Percentiles rank a stretch among this genome's conserved stretches.
Evolutionary conservation across 2,888 invertebrate genomes (phyloP).

Genomic region (Habroteleia sp.): DNA sequence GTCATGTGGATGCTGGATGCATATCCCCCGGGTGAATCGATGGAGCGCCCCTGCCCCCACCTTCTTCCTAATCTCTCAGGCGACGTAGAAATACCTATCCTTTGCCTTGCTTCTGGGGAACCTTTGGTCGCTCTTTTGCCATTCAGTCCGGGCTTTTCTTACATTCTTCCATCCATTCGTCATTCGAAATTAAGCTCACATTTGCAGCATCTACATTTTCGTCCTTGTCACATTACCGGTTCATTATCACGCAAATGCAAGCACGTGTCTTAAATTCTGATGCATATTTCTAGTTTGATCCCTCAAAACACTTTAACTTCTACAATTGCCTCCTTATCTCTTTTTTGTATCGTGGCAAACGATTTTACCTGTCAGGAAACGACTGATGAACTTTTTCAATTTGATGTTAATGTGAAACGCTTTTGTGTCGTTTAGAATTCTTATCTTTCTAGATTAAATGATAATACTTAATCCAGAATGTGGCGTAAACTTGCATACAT

Average conservation of each 20-base stretch:
- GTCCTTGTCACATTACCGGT: conserved; percentile 3
- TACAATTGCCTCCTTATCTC: too few species aligned
- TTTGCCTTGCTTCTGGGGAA: conserved; percentile 39
- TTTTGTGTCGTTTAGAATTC: too few species aligned
- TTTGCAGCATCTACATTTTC: conserved; percentile 36
- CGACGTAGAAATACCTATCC: conserved; percentile 55
- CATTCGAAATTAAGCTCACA: conserved; percentile 40
- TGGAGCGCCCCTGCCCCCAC: conserved; percentile 72
- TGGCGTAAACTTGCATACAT: too few species aligned
- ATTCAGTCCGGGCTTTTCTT: conserved; percentile 41
- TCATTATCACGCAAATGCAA: conserved; percentile 24
- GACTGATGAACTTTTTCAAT: too few species aligned
- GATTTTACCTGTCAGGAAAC: too few species aligned
- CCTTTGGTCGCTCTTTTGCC: conserved; percentile 39
- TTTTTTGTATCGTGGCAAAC: too few species aligned
- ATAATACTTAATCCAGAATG: too few species aligned
- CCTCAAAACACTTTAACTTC: too few species aligned
- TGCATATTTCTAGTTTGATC: too few species aligned
- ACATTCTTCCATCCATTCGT: conserved; percentile 16
- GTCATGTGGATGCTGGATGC: conserved; percentile 69
- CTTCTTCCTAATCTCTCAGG: conserved; percentile 62
- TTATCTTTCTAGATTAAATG: too few species aligned
- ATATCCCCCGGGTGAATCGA: conserved; percentile 78
- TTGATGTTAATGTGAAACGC: too few species aligned
- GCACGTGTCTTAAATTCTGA: too few species aligned